These are phyloP conservation scores for Monodelphis domestica DNA, from an alignment of 2,797 vertebrate species.

Conservation along the genomic window DNA sequence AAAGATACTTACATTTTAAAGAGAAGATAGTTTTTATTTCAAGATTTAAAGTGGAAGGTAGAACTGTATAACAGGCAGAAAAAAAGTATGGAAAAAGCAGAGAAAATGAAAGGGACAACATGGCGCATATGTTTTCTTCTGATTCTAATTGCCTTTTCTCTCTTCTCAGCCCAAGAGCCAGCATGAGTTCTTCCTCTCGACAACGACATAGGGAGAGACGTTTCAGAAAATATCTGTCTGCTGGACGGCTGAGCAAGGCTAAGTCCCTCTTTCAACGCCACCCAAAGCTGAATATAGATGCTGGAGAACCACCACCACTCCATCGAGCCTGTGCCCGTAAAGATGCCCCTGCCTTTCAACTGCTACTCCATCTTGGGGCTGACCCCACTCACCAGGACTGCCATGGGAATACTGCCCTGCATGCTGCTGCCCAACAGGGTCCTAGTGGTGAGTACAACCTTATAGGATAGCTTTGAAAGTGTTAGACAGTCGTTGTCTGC, in stretches of 20 bases:
- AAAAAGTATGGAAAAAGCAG: not conserved
- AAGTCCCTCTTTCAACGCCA: constrained; percentile 89
- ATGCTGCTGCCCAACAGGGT: constrained; percentile 87
- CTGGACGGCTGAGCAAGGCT: constrained; percentile 86
- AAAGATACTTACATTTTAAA: not conserved
- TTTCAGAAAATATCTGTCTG: constrained; percentile 86
- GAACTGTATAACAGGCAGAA: not conserved
- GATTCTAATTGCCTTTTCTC: constrained; percentile 38
- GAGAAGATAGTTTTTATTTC: not conserved
- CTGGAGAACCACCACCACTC: constrained; percentile 86
- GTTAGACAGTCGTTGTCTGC: not conserved
- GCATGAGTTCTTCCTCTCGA: constrained; percentile 77
- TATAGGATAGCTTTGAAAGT: not conserved
- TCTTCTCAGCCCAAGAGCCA: constrained; percentile 53
- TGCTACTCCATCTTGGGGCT: constrained; percentile 87
- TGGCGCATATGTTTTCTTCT: not conserved
- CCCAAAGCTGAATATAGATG: constrained; percentile 78
- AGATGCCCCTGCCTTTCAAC: constrained; percentile 85
- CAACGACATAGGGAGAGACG: constrained; percentile 82
- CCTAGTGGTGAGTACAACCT: constrained; percentile 82
- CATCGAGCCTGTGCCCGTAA: constrained; percentile 87
- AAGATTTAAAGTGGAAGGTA: not conserved
- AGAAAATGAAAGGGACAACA: not conserved
- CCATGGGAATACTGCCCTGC: constrained; percentile 89
- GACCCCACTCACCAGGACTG: constrained; percentile 85